Evolutionary conservation across 2,888 invertebrate species (phyloP), one percentile per base, ranked within the genome.

Genomic region (Girardia tigrina): DNA sequence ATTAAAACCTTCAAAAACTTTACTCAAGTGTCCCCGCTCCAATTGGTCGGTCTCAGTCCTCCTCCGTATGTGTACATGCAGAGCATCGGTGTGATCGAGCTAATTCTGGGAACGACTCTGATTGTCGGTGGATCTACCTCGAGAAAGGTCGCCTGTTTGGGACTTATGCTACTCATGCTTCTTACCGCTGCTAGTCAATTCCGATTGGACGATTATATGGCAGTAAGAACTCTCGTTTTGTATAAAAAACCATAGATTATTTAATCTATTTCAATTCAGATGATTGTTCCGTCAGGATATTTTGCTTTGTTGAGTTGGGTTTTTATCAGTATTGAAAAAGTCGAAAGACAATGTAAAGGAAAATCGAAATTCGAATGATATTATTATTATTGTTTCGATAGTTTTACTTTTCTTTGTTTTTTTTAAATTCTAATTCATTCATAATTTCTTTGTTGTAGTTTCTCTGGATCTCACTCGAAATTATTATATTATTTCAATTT

Each of bases 251-350:
- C 42, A 42, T 71, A 23, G 6, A n/a, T 73, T 2, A 8, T 12
- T 29, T 36, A 36, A 36, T 73, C 14, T 16, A n/a, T 26, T 72
- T 12, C 14, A 12, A 23, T 36, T 28, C 26, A 73, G 73, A 73
- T 73, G 73, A 36, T 73, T 73, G 73, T 73, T 71, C 73, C 73
- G n/a, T 73, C 28, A 28, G 73, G 73, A 26, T 73, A 73, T 73
- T 73, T 73, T 20, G 73, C 29, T 12, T 20, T 73, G 26, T 23
- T 73, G 16, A 36, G 29, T 20, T 73, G 73, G 73, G 29, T 28
- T 16, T 73, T 28, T 36, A 73, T 73, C 56, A 56, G 56, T 56
- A 56, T 56, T n/a, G 56, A 56, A 16, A 56, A 56, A n/a, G 6
- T 56, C 6, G 56, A 56, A 56, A 56, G 56, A 56, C 56, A 56